Base-by-base conservation (phyloP, 2,888 invertebrate species). In the Trilocha varians region DNA sequence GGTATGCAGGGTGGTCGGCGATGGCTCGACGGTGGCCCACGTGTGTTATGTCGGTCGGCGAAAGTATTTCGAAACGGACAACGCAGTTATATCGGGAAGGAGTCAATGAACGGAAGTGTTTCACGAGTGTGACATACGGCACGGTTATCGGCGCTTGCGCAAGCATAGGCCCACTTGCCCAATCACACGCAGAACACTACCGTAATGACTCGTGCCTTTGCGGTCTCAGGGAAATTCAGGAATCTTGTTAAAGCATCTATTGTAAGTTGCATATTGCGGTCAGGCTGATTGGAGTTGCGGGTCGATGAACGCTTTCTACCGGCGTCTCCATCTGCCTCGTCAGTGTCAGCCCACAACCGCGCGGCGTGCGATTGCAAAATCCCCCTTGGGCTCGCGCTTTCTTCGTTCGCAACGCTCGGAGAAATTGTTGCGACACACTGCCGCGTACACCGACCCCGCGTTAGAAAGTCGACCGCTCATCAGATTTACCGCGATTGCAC, bases 41-140 rank as follows among this genome's bases (percentile, higher is more conserved):
- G 61, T 69, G 75, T 64, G 64, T 54, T 60, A 57, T 60, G 62
- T 64, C 62, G 59, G 58, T 54, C 66, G 65, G 63, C 70, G 62
- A 70, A 72, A 69, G 64, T 67, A 65, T 83, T 78, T 77, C 79
- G 75, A 79, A 74, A 84, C 63, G 60, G 65, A 65, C 65, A 70
- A 67, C 69, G 59, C 64, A 62, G 71, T 77, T 80, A 79, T 78
- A 82, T 83, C 74, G 78, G 79, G 77, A 76, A 78, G 74, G 78
- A 84, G 85, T 85, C 85, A 84, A 84, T 74, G 84, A 84, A 84
- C 85, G 85, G 83, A 84, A 84, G 82, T 82, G 67, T 82, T 84
- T 82, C 78, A 80, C 77, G 70, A 72, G 74, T 69, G 80, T 79
- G 83, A 82, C 80, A 83, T 74, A 73, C 74, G 72, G 62, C 64